Evolutionary conservation across 2,113 vertebrate genomes (phyloP).

Genomic region (Melanostigma gelatinosum): DNA sequence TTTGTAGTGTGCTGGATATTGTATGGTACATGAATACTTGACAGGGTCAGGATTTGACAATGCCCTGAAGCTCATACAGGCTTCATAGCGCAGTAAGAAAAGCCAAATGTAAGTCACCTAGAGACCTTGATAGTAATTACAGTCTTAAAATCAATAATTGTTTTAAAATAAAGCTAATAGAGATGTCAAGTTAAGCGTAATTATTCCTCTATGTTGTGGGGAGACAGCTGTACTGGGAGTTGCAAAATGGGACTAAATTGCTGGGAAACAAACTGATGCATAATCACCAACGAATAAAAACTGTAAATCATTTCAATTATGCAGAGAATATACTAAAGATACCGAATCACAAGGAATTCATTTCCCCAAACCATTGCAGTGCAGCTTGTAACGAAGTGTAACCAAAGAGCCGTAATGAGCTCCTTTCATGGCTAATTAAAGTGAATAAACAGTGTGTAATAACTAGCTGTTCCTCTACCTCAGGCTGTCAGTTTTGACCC

Average conservation of each 20-base stretch:
- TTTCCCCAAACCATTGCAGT: conserved; percentile 1
- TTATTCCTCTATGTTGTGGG: neutral
- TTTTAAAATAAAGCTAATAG: neutral
- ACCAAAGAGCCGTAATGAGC: conserved; percentile 51
- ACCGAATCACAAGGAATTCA: conserved; percentile 13
- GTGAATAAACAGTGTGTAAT: conserved; percentile 39
- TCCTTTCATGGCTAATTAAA: conserved; percentile 65
- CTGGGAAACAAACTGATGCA: conserved; percentile 10
- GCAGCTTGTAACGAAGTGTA: conserved; percentile 48
- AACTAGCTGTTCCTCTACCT: conserved; percentile 44
- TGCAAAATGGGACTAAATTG: conserved; percentile 32
- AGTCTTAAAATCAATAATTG: neutral
- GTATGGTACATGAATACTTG: no score
- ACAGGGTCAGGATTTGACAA: neutral
- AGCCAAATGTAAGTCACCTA: neutral
- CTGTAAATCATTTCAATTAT: conserved; percentile 28
- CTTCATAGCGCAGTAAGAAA: neutral
- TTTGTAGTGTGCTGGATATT: neutral
- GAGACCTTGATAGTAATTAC: neutral
- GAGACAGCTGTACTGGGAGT: conserved; percentile 34
- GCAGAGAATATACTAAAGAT: conserved; percentile 18
- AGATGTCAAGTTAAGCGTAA: neutral
- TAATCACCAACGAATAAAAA: conserved; percentile 24
- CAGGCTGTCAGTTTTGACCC: conserved; percentile 54
- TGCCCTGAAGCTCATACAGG: neutral